Evolutionary conservation across 2,888 invertebrate species (phyloP), one percentile per base, ranked within the genome.

Genomic region (Thalpophila matura): DNA sequence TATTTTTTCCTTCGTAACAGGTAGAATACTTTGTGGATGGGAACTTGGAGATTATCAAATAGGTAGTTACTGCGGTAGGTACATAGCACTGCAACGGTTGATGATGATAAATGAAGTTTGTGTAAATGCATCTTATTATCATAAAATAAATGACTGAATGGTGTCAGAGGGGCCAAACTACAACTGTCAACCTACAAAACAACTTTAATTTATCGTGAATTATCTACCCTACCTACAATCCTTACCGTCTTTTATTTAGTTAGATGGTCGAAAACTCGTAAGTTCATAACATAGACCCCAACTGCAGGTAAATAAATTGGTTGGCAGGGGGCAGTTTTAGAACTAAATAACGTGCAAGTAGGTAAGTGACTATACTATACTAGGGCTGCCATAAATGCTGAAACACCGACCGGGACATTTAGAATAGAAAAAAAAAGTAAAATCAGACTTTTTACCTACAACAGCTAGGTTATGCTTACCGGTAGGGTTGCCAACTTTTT

Each of bases 121-220:
- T n/a, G 3, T 63, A 14, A 20, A 42, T 18, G 42, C 18, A 14
- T 10, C 3, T 31, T 22, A 63, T 40, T 46, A 6, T 22, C 22
- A 33, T 18, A 63, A 38, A 63, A 61, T 47, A 38, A 20, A 47
- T 18, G 40, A 10, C 6, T 9, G 14, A 38, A 29, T 57, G 18
- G 40, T 14, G 29, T 16, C 33, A 27, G 27, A 49, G 22, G 42
- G 45, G 31, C 18, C 10, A 26, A 31, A n/a, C n/a, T 31, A 38
- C 43, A 56, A 45, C 24, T 24, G 7, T 14, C 7, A 38, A 31
- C n/a, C n/a, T 20, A 14, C 12, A 47, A 38, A 46, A 10, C n/a
- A 12, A 60, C 20, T 49, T 60, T 7, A 22, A 22, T 33, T 42
- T 27, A 29, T 22, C 14, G 3, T 22, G 12, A 12, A 40, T 10